Conservation (phyloP, 2,888 invertebrate genomes). For the Keiferia lycopersicella region DNA sequence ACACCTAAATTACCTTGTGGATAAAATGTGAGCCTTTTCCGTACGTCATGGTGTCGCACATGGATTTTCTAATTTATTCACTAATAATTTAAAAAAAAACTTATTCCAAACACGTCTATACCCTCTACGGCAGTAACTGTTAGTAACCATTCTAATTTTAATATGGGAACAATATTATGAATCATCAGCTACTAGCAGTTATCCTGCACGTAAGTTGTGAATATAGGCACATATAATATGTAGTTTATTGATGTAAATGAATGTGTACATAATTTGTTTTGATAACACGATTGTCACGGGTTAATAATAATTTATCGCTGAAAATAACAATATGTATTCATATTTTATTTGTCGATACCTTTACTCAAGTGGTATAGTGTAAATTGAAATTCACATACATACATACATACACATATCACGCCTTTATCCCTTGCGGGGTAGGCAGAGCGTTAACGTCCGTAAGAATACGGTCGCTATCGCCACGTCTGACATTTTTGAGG, state of each 20-base stretch:
- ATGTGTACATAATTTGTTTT: neutral
- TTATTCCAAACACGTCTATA: slow-evolving; percentile 2
- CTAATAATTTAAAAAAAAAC: neutral
- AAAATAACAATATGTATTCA: neutral
- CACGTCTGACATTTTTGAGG: no score
- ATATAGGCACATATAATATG: neutral
- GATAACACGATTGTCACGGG: neutral
- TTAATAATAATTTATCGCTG: slow-evolving; percentile 3
- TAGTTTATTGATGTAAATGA: neutral
- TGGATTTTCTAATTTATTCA: neutral
- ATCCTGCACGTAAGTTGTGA: slow-evolving; percentile 4
- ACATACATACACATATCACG: no score
- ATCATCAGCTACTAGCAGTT: slow-evolving; percentile 3
- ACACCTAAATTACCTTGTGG: slow-evolving; percentile 46
- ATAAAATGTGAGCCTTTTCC: slow-evolving; percentile 56
- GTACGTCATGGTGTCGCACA: slow-evolving; percentile 48
- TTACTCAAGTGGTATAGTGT: neutral
- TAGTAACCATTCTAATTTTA: neutral
- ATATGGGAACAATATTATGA: neutral
- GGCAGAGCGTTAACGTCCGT: no score
- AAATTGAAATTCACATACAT: neutral
- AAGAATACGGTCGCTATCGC: no score
- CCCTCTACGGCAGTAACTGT: neutral
- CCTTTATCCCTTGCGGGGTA: no score
- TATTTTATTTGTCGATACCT: neutral